These are phyloP conservation scores for Neomonachus schauinslandi DNA, from an alignment of 2,113 vertebrate species.

Conservation along the genomic window DNA sequence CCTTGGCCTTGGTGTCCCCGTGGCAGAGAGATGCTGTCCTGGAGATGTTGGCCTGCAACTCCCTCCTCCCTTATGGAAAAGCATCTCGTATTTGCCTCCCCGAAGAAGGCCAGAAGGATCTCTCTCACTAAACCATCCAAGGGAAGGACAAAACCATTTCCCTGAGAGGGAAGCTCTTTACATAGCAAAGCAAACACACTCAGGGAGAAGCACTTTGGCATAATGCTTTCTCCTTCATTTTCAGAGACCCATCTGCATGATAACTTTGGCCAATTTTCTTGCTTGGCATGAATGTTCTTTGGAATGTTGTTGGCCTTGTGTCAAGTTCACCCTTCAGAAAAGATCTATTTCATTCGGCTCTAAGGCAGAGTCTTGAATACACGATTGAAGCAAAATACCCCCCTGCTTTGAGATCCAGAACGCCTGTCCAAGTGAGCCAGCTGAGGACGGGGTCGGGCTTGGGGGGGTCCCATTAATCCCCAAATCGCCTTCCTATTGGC, in stretches of 20 bases:
- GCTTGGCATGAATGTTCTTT: background rate
- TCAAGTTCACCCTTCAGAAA: conserved; percentile 41
- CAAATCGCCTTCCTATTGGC: background rate
- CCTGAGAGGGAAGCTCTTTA: background rate
- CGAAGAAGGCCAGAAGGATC: background rate
- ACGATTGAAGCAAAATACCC: background rate
- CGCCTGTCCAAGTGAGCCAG: background rate
- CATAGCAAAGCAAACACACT: rapidly evolving
- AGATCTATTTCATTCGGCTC: conserved; percentile 1
- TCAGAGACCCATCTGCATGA: background rate
- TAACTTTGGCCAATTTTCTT: background rate
- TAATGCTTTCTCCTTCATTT: background rate
- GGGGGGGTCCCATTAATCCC: background rate
- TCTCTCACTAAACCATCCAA: background rate
- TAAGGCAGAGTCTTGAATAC: background rate
- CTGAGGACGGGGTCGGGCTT: rapidly evolving
- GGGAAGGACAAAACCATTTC: background rate
- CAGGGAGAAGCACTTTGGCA: background rate
- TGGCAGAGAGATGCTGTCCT: background rate
- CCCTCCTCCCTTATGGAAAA: background rate
- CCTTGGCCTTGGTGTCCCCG: rapidly evolving
- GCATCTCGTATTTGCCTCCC: background rate
- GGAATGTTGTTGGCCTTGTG: background rate
- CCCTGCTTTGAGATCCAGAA: background rate
- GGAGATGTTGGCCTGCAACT: rapidly evolving